These are phyloP conservation scores for Euzophera pinguis DNA, from an alignment of 2,888 invertebrate species.

Conservation along the genomic window DNA sequence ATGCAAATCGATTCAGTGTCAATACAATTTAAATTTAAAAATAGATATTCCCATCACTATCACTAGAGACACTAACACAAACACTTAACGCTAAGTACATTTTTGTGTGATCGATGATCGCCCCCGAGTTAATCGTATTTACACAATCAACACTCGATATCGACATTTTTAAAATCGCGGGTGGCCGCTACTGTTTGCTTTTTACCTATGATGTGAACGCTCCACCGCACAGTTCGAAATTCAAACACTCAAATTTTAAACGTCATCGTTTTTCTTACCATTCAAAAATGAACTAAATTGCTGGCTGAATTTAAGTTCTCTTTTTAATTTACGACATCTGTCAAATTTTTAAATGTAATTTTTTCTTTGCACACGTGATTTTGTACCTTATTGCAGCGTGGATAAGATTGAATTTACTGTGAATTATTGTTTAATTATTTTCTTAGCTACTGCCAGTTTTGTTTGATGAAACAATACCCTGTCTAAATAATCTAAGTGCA, in stretches of 20 bases:
- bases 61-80: slow-evolving; percentile 29
- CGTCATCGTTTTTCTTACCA: slow-evolving; percentile 11
- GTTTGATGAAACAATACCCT: slow-evolving; percentile 49
- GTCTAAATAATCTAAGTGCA: slow-evolving; percentile 33
- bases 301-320: background rate
- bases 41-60: slow-evolving; percentile 21
- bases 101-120: slow-evolving; percentile 61
- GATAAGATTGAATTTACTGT: background rate
- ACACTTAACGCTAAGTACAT: slow-evolving; percentile 44
- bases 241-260: slow-evolving; percentile 23
- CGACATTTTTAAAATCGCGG: slow-evolving; percentile 58
- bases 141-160: slow-evolving; percentile 60
- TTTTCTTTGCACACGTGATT: background rate
- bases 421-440: slow-evolving; percentile 16
- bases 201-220: slow-evolving; percentile 53
- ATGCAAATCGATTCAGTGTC: background rate
- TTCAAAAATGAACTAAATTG: background rate
- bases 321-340: background rate
- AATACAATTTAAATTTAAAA: background rate
- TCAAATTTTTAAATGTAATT: slow-evolving; percentile 8
- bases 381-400: background rate
- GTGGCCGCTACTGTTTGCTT: slow-evolving; percentile 75
- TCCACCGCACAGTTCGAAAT: slow-evolving; percentile 31
- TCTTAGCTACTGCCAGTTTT: slow-evolving; percentile 34
- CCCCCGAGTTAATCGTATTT: slow-evolving; percentile 64